Percentiles rank a stretch among this genome's conserved stretches.
phyloP scores from a whole-genome alignment of 2,888 invertebrate genomes.

The Dolomedes plantarius region DNA sequence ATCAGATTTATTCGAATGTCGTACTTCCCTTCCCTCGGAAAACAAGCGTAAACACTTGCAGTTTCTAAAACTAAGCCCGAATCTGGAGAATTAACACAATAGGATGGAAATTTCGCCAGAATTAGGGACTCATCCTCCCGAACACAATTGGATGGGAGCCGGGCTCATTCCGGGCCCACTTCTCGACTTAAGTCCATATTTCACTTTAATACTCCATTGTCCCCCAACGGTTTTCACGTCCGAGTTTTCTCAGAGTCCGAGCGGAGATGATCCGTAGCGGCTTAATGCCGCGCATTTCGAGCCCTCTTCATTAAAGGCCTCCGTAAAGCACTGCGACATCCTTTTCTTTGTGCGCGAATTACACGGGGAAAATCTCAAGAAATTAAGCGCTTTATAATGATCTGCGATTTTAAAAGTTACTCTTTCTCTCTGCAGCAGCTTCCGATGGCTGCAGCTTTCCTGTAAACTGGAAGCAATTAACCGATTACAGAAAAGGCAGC shows the following conservation, averaged over 20 bases:
- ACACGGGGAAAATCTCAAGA: slow-evolving; percentile 57
- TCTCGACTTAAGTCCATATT: slow-evolving; percentile 14
- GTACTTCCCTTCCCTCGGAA: background rate
- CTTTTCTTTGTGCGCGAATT: slow-evolving; percentile 52
- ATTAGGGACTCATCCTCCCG: background rate
- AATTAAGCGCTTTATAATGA: slow-evolving; percentile 67
- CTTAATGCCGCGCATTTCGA: background rate
- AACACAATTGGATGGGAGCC: slow-evolving; percentile 6
- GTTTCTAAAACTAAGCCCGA: background rate
- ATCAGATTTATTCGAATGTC: too few relatives aligned
- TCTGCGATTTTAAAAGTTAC: slow-evolving; percentile 51
- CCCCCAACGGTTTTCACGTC: background rate
- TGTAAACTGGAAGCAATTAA: slow-evolving; percentile 68
- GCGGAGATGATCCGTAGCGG: background rate
- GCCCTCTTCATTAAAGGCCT: background rate
- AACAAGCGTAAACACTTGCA: background rate
- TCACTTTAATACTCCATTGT: slow-evolving; percentile 1
- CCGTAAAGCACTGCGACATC: slow-evolving; percentile 27
- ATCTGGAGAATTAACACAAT: background rate
- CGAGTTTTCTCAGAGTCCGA: slow-evolving; percentile 5
- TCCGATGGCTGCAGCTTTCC: slow-evolving; percentile 45
- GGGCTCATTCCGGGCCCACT: background rate
- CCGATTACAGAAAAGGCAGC: slow-evolving; percentile 67
- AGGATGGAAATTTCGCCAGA: background rate
- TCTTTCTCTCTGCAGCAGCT: slow-evolving; percentile 35